Base-by-base conservation (phyloP, 2,888 invertebrate species). In the Ctenicera cuprea region DNA sequence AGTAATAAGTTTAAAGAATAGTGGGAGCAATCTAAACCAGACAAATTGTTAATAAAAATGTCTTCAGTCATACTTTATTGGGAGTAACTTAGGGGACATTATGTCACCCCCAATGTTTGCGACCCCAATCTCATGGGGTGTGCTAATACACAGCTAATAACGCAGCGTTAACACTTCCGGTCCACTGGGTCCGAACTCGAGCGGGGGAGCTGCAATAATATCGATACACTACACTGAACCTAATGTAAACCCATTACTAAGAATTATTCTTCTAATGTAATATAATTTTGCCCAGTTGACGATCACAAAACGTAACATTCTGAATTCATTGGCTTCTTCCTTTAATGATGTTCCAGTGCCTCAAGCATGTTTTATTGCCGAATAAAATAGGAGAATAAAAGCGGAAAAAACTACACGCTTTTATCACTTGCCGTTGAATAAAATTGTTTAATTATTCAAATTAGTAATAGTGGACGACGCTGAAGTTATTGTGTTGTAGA, bases 151-250 rank as follows among this genome's bases (percentile, higher is more conserved):
- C 85, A 86, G 85, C 87, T 87, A 87, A 87, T 87, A 87, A 87
- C 85, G 85, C 84, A 83, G 83, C 86, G 86, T 87, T 86, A 86
- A 87, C 86, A 86, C 87, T 86, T 87, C 87, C 87, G 87, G 86
- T 86, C 85, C 86, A 85, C 80, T 84, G 85, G 80, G 78, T 83
- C 80, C 80, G 80, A 73, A 73, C 62, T 67, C 67, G 59, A 73
- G 70, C 70, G 73, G 71, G 73, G 76, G 73, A 73, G 73, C 52
- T 52, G 69, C 68, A 70, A 71, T 73, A 75, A 73, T 73, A 73
- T 73, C 72, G 73, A 75, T 71, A 73, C 75, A 75, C 70, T 75
- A 73, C 73, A 75, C 70, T 72, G 75, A 72, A 69, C 63, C 72
- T 72, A 75, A 71, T 75, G 72, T 75, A 72, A 75, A 75, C 75